Evolutionary conservation across 2,797 vertebrate species (phyloP), one percentile per base, ranked within the genome.

Genomic region (Chelidonichthys spinosus): DNA sequence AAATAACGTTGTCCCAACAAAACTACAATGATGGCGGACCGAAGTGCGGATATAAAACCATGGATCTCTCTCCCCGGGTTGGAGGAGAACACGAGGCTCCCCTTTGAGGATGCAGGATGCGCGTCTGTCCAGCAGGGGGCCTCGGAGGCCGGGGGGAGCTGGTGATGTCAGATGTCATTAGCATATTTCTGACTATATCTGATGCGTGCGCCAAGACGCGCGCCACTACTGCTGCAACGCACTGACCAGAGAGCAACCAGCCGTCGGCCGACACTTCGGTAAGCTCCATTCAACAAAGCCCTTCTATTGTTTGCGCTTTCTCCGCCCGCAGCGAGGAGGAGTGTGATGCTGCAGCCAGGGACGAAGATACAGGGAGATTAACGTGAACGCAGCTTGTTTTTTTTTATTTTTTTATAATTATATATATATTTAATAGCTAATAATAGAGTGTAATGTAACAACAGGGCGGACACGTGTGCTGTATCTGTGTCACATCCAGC

Each of bases 151-250:
- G 64, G 32, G 4, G 63, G 59, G 65, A 43, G 4, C 59, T 13
- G 72, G 77, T 94, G 93, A 95, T 90, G 94, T 95, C 93, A 93
- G 70, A 74, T 18, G 86, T 90, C 83, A 94, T 95, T 93, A 95
- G 89, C 93, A 95, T 90, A 91, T 91, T 59, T 83, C 71, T 17
- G 85, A 83, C 82, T 96, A 95, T 93, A 89, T 70, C 3, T 72
- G 10, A 77, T 63, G 44, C 69, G 93, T 90, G 91, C 92, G 90
- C 87, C 92, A 81, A 86, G 75, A 75, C 87, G 81, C 87, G 81
- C 89, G 79, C 76, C 89, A 90, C 79, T 82, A 87, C 87, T 92
- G 91, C 94, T 90, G 93, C 94, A 82, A 25, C 87, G 56, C 78
- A 37, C 81, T 68, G 84, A 88, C 82, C 67, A 81, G 65, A 79